Evolutionary conservation across 2,888 invertebrate species (phyloP).

Genomic region (Apamea monoglypha): DNA sequence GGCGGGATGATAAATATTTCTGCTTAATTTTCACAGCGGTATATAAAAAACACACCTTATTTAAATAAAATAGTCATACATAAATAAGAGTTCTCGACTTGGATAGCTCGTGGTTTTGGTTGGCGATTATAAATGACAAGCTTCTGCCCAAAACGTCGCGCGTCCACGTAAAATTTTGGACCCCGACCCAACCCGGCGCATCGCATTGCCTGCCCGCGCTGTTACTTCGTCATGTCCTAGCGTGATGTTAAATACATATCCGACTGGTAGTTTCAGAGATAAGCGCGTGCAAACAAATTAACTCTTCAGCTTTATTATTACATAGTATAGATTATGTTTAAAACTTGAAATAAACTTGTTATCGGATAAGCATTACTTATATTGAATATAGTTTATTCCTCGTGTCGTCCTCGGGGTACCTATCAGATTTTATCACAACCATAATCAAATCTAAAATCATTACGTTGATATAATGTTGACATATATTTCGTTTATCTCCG

Average conservation of each 20-base stretch:
- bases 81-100: not conserved
- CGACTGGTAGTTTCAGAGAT: too few relatives aligned
- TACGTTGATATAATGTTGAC: slow-evolving; percentile 7
- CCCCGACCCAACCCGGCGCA: too few relatives aligned
- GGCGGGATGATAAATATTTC: not conserved
- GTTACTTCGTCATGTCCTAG: too few relatives aligned
- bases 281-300: too few relatives aligned
- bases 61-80: not conserved
- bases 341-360: not conserved
- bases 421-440: slow-evolving; percentile 7
- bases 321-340: not conserved
- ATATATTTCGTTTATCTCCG: slow-evolving; percentile 29
- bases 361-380: not conserved
- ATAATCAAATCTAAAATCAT: not conserved
- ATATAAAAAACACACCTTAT: not conserved
- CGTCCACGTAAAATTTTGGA: too few relatives aligned
- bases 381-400: not conserved
- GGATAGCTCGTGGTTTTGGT: not conserved
- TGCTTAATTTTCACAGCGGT: too few relatives aligned
- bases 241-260: too few relatives aligned
- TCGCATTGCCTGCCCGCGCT: too few relatives aligned
- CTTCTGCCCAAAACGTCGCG: too few relatives aligned
- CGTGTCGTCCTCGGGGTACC: not conserved
- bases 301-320: too few relatives aligned
- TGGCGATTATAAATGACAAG: not conserved